phyloP scores from a whole-genome alignment of 2,888 invertebrate genomes.

The Mythimna albipuncta region DNA sequence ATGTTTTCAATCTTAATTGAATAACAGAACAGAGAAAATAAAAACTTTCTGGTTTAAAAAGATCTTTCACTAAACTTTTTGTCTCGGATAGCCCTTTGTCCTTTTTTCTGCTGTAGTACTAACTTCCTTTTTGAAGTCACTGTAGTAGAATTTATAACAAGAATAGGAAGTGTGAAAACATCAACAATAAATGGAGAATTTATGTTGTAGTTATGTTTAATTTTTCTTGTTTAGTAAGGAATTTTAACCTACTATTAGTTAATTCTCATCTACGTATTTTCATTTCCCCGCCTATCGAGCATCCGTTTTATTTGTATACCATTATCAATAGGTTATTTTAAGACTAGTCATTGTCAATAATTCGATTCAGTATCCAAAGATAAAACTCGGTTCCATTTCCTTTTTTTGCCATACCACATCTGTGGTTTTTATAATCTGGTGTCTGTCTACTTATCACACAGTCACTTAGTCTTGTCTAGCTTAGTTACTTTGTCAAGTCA shows the following conservation, averaged over 20 bases:
- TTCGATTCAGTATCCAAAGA: conserved; percentile 15
- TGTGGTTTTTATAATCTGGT: conserved; percentile 3
- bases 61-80: not conserved
- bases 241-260: not conserved
- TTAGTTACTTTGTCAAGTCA: conserved; percentile 25
- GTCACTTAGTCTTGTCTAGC: conserved; percentile 11
- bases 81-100: not conserved
- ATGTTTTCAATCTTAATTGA: conserved; percentile 55
- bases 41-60: conserved; percentile 2
- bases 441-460: conserved; percentile 25
- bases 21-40: conserved; percentile 1
- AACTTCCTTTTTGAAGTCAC: not conserved
- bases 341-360: not conserved
- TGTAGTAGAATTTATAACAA: not conserved
- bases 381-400: not conserved
- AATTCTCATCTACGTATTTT: not conserved
- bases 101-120: conserved; percentile 2
- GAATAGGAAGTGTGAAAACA: not conserved
- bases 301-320: not conserved
- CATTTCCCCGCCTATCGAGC: not conserved
- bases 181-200: not conserved
- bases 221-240: not conserved
- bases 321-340: not conserved
- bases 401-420: not conserved
- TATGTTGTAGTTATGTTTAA: not conserved